phyloP scores from a whole-genome alignment of 2,113 vertebrate species.

The Festucalex cinctus region DNA sequence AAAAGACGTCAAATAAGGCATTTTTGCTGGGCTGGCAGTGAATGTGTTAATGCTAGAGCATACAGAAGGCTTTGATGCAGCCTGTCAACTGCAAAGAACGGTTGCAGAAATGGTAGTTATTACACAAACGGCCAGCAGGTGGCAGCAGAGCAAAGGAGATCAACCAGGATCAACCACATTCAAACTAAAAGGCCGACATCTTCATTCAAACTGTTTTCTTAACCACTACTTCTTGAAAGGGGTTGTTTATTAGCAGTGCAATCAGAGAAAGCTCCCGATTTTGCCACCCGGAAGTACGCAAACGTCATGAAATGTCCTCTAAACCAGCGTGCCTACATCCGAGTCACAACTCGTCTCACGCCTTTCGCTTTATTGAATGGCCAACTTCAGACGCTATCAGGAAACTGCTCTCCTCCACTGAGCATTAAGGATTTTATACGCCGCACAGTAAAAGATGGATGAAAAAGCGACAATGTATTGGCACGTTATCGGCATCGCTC shows the following conservation, averaged over 20 bases:
- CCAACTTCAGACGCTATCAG: not conserved
- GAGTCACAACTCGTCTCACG: not conserved
- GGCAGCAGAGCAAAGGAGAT: no score
- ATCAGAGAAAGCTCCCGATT: not conserved
- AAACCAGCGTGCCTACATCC: not conserved
- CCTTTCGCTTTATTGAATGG: not conserved
- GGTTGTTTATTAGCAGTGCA: not conserved
- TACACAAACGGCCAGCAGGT: no score
- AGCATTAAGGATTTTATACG: not conserved
- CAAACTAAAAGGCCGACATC: no score
- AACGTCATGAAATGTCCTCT: not conserved
- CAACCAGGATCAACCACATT: no score
- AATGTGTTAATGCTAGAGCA: no score
- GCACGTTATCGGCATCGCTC: constrained; percentile 45
- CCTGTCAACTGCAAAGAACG: no score
- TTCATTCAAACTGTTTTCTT: no score
- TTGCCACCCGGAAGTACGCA: not conserved
- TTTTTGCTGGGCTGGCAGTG: no score
- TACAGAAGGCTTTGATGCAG: no score
- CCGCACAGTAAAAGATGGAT: constrained; percentile 34
- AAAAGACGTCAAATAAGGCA: no score
- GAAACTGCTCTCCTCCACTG: not conserved
- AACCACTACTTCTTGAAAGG: no score
- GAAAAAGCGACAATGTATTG: constrained; percentile 45
- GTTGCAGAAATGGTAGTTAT: no score